Percentiles rank a stretch among this genome's conserved stretches.
Evolutionary conservation across 2,888 invertebrate genomes (phyloP).

Genomic region (Chydorus sphaericus): DNA sequence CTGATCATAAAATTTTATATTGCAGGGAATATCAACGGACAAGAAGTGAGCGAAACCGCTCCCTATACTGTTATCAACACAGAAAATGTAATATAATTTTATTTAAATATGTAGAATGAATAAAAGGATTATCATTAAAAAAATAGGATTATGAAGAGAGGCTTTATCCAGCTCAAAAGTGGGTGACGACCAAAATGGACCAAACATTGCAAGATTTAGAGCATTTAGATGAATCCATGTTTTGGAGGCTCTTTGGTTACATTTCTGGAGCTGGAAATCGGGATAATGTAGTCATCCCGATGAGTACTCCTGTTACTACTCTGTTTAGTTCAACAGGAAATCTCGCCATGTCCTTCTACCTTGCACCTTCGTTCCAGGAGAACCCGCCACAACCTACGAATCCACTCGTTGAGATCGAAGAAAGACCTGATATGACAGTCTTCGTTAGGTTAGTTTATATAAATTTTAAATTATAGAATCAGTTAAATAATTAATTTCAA

Average conservation of each 20-base stretch:
- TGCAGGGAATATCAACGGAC: too few species aligned
- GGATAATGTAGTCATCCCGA: conserved; percentile 18
- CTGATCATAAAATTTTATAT: too few species aligned
- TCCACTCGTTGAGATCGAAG: conserved; percentile 18
- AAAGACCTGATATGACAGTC: conserved; percentile 19
- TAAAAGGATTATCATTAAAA: not conserved
- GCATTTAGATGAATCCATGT: conserved; percentile 19
- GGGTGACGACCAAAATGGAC: conserved; percentile 20
- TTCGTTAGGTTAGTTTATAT: conserved; percentile 19
- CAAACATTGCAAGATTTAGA: conserved; percentile 18
- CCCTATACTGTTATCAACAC: conserved; percentile 20
- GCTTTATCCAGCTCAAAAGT: conserved; percentile 20
- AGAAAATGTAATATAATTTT: conserved; percentile 20
- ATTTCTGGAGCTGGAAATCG: conserved; percentile 21
- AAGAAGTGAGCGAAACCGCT: too few species aligned
- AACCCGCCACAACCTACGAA: conserved; percentile 20
- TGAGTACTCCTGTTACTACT: conserved; percentile 22
- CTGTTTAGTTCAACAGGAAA: conserved; percentile 16
- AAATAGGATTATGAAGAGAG: conserved; percentile 21
- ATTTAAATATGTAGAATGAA: too few species aligned
- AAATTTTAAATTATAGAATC: not conserved
- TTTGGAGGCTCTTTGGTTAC: conserved; percentile 21
- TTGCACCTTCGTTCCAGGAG: conserved; percentile 20
- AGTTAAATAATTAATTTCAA: not conserved
- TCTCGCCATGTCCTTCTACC: conserved; percentile 19